phyloP scores from a whole-genome alignment of 1,140 invertebrate species.

The Chironomus tepperi region DNA sequence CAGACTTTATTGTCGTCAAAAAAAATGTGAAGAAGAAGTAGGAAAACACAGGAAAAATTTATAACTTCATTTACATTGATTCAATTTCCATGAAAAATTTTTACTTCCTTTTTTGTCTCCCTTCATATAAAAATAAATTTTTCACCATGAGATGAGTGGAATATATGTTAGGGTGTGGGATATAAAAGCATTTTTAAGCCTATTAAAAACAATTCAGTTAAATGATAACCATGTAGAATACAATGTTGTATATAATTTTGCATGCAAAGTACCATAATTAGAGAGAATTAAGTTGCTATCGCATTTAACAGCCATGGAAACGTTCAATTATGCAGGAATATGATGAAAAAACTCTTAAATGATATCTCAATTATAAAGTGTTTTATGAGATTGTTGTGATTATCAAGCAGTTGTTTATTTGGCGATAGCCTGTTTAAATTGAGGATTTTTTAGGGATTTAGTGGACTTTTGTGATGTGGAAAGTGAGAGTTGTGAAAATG shows the following conservation, averaged over 20 bases:
- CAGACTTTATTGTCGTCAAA: not conserved
- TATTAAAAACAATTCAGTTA: constrained; percentile 23
- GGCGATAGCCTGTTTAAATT: too few species aligned
- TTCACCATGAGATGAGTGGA: not conserved
- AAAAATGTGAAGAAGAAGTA: not conserved
- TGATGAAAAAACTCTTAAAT: not conserved
- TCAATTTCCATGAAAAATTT: not conserved
- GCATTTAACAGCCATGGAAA: constrained; percentile 22
- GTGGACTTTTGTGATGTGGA: too few species aligned
- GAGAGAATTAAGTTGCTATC: constrained; percentile 18
- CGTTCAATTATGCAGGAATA: not conserved
- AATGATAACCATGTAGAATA: constrained; percentile 18
- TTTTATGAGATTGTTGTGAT: not conserved
- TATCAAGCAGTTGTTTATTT: too few species aligned
- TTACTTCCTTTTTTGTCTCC: not conserved
- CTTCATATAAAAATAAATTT: too few species aligned
- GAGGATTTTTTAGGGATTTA: too few species aligned
- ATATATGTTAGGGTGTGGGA: not conserved
- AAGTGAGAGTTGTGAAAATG: too few species aligned
- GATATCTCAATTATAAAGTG: not conserved
- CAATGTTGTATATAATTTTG: constrained; percentile 5
- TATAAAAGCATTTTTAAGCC: constrained; percentile 20
- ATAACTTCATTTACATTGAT: constrained; percentile 24
- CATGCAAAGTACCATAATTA: constrained; percentile 19
- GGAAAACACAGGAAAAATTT: not conserved